Evolutionary conservation across 1,140 invertebrate species (phyloP), one percentile per base, ranked within the genome.

Genomic region (Aricia agestis): DNA sequence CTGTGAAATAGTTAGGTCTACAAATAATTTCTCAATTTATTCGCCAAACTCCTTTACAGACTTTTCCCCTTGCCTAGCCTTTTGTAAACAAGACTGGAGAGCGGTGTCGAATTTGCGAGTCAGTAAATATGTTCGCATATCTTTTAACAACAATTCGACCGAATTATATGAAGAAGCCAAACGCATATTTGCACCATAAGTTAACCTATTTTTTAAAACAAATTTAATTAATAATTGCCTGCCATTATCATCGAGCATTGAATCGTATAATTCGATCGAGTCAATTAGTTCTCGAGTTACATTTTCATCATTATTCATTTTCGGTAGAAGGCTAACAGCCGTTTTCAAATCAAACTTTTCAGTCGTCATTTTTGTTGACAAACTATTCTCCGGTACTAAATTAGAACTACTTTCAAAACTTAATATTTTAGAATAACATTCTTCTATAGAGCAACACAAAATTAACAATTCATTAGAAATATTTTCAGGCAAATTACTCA

Each of bases 1-100:
- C 32, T 67, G 66, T 32, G 25, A 67, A 9, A 67, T 67, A 41
- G 66, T 66, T 15, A 67, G 66, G 9, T 67, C 66, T 13, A 67
- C 66, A 32, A 42, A 36, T 17, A 67, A 10, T 10, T 17, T 17
- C 17, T 67, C 66, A 7, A 67, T 67, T 42, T 67, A 17, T 18
- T 36, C 31, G n/a, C 66, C 66, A 18, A 67, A 42, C 4, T 67
- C 66, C 66, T 42, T 42, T n/a, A 67, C 41, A 41, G 36, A 41
- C 31, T 11, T 67, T n/a, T 67, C 42, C 15, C 36, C 36, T 42
- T 67, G 36, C 42, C 42, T 67, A 6, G 66, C 66, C 17, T 7
- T 6, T 13, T 36, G 31, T 7, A 67, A 42, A 13, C 17, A 36
- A 67, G 66, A 15, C 31, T 67, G 66, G 45, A 67, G 18, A 11